A percentile compares a stretch with the other conserved stretches of the same genome.
These are phyloP conservation scores for Chanos chanos DNA, from an alignment of 2,797 vertebrate species.

Conservation along the genomic window DNA sequence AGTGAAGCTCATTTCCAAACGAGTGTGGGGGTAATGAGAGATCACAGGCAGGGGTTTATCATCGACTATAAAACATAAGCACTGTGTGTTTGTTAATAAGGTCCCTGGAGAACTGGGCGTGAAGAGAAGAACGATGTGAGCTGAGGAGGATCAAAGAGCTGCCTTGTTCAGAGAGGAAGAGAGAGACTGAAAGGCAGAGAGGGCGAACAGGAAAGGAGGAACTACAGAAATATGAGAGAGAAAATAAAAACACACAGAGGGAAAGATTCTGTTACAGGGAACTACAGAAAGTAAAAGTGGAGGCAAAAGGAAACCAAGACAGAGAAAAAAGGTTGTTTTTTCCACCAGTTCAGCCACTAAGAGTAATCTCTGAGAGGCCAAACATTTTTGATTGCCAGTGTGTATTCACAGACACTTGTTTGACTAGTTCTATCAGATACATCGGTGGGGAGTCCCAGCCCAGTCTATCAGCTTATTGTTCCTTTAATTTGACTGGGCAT, in stretches of 20 bases:
- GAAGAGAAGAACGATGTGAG: conserved; percentile 50
- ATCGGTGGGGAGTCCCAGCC: no score
- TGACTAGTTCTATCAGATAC: no score
- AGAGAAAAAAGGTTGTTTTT: no score
- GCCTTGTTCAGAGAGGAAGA: conserved; percentile 27
- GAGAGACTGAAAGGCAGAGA: conserved; percentile 1
- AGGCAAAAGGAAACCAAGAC: no score
- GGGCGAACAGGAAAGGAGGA: not conserved
- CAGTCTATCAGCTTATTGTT: no score
- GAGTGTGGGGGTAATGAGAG: conserved; percentile 67
- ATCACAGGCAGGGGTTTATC: conserved; percentile 72
- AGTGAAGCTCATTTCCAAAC: conserved; percentile 62
- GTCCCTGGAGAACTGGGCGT: conserved; percentile 59
- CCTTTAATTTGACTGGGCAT: no score
- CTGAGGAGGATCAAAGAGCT: conserved; percentile 63
- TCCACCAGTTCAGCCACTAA: no score
- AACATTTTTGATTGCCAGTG: no score
- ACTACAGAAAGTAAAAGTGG: no score
- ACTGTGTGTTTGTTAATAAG: conserved; percentile 72
- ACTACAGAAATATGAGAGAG: not conserved
- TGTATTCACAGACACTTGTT: no score
- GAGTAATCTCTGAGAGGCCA: no score
- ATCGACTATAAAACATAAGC: conserved; percentile 74
- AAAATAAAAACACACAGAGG: not conserved
- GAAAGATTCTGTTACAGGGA: no score